Percentiles rank a stretch among this genome's conserved stretches.
phyloP scores from a whole-genome alignment of 2,888 invertebrate genomes.

The Rhagium mordax region DNA sequence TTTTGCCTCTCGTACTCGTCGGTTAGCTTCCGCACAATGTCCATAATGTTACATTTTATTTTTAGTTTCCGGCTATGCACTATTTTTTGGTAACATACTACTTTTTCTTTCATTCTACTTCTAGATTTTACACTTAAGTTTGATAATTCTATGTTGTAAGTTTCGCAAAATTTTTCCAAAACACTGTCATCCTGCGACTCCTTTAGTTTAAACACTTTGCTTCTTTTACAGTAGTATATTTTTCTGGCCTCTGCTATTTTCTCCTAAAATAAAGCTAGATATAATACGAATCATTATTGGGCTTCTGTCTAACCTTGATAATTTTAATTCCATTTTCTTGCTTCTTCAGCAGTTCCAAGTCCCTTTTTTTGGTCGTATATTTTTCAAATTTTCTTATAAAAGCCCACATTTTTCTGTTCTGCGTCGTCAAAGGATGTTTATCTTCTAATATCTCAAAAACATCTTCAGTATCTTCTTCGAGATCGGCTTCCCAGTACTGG shows the following conservation, averaged over 20 bases:
- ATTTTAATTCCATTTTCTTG: conserved; percentile 50
- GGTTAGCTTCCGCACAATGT: conserved; percentile 44
- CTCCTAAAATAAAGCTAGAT: conserved; percentile 38
- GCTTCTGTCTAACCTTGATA: conserved; percentile 44
- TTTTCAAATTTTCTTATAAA: conserved; percentile 50
- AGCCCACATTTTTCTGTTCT: conserved; percentile 48
- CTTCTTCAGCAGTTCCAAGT: conserved; percentile 34
- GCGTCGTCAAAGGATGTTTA: conserved; percentile 47
- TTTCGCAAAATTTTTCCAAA: conserved; percentile 43
- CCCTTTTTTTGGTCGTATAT: conserved; percentile 41
- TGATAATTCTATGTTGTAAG: conserved; percentile 39
- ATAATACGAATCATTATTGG: neutral
- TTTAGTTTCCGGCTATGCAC: conserved; percentile 22
- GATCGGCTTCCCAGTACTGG: conserved; percentile 47
- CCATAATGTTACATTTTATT: conserved; percentile 41
- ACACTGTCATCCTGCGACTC: conserved; percentile 4
- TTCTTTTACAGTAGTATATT: conserved; percentile 36
- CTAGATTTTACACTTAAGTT: conserved; percentile 23
- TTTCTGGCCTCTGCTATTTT: conserved; percentile 48
- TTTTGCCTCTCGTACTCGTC: conserved; percentile 42
- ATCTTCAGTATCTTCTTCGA: conserved; percentile 22
- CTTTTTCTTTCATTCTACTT: conserved; percentile 40
- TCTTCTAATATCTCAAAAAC: conserved; percentile 2
- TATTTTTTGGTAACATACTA: conserved; percentile 40
- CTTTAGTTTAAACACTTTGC: neutral